Base-by-base conservation (phyloP, 1,140 invertebrate species). In the Lasioglossum albipes region DNA sequence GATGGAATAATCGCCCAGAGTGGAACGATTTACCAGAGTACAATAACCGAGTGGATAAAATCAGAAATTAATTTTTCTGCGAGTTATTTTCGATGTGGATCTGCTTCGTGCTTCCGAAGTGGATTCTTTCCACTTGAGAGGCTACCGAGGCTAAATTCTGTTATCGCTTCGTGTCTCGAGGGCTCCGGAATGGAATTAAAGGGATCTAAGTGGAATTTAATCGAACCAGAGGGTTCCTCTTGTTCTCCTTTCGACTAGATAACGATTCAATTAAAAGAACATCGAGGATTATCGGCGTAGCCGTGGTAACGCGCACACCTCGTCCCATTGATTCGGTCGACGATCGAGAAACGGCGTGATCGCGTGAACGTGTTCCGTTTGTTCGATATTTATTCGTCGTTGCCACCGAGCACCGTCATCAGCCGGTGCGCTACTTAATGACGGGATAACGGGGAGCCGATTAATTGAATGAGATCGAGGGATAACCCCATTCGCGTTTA, bases 401-500 rank as follows among this genome's bases (percentile, higher is more conserved):
- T 10, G 0, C 5, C 31, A 10, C 9, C 13, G 10, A 4, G 45
- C 10, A 61, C 22, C 52, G 52, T 78, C 31, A 22, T 45, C 0
- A 13, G 59, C 20, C n/a, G 41, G 66, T 31, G 31, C 36, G 41
- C 31, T 5, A 72, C 59, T 84, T 81, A 76, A 84, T 59, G 70
- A 76, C 62, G 62, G 78, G 70, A 71, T 85, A 84, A 84, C 78
- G 78, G 59, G 49, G 78, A 42, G 72, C 57, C 64, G 72, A 70
- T 85, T 77, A 81, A 84, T 22, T 12, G 84, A 71, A 71, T 22
- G 68, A 54, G 76, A 72, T 72, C 59, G 76, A 31, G 49, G 70
- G 76, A 79, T 73, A 79, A 81, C 64, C 83, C 78, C 71, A 41
- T 84, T 84, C 70, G 61, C 62, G 52, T 68, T 62, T 72, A 72